Conservation (phyloP, 2,113 vertebrate species). For the Paracyprichromis sp. region DNA sequence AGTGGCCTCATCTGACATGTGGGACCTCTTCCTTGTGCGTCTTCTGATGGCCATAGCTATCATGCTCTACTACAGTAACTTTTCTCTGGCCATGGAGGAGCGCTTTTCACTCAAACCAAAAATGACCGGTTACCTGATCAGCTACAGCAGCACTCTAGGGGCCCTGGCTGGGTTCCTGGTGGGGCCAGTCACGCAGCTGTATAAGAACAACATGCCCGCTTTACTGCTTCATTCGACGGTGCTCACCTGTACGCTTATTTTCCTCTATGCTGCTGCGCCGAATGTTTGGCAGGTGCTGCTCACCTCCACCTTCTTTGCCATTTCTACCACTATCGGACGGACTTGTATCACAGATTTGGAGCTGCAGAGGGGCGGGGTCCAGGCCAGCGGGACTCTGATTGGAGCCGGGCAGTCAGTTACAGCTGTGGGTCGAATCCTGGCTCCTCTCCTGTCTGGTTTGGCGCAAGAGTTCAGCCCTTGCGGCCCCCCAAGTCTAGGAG, state of each 20-base stretch:
- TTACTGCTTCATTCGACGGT: slow-evolving; percentile 82
- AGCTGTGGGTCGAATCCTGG: slow-evolving; percentile 81
- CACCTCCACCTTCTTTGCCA: slow-evolving; percentile 82
- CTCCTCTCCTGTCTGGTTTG: slow-evolving; percentile 85
- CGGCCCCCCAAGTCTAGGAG: slow-evolving; percentile 83
- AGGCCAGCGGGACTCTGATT: slow-evolving; percentile 83
- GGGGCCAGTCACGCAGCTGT: slow-evolving; percentile 80
- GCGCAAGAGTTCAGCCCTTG: slow-evolving; percentile 90
- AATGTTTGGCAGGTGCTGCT: slow-evolving; percentile 76
- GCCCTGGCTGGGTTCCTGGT: slow-evolving; percentile 81
- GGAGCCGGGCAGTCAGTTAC: slow-evolving; percentile 92
- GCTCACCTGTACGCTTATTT: slow-evolving; percentile 76
- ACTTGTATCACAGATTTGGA: slow-evolving; percentile 88
- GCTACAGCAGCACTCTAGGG: slow-evolving; percentile 86
- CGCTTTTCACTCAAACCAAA: slow-evolving; percentile 84
- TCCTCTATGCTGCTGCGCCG: slow-evolving; percentile 72
- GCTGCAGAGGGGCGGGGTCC: slow-evolving; percentile 73
- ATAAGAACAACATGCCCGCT: slow-evolving; percentile 72
- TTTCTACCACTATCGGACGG: slow-evolving; percentile 86
- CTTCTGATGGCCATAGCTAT: slow-evolving; percentile 86
- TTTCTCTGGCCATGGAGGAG: slow-evolving; percentile 88
- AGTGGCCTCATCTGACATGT: slow-evolving; percentile 79
- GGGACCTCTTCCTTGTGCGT: slow-evolving; percentile 87
- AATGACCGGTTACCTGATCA: slow-evolving; percentile 83
- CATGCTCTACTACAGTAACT: slow-evolving; percentile 93